These are phyloP conservation scores for Ailurus styani DNA, from an alignment of 2,113 vertebrate species.

Conservation along the genomic window DNA sequence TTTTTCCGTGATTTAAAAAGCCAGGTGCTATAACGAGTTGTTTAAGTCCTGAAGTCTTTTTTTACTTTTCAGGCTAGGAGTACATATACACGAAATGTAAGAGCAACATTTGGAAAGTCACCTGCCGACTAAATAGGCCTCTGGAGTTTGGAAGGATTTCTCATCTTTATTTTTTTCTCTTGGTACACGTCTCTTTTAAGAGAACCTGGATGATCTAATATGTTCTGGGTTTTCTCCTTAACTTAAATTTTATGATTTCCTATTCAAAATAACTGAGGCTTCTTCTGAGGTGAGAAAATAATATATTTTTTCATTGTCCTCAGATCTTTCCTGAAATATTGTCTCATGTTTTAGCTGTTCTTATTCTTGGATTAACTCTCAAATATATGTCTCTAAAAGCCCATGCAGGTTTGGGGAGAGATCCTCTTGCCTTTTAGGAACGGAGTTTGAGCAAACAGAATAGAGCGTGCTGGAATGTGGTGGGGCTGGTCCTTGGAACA, in stretches of 20 bases:
- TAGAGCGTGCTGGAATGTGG: neutral
- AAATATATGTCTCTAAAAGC: neutral
- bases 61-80: neutral
- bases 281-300: neutral
- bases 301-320: neutral
- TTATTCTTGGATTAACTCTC: neutral
- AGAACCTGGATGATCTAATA: neutral
- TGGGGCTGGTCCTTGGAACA: neutral
- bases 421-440: neutral
- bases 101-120: neutral
- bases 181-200: neutral
- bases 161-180: neutral
- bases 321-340: neutral
- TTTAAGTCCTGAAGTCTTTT: neutral
- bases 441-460: neutral
- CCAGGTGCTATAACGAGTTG: neutral
- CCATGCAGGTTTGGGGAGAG: neutral
- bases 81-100: neutral
- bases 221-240: neutral
- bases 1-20: neutral
- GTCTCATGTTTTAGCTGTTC: neutral
- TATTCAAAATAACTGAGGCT: neutral
- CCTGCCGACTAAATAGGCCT: neutral
- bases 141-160: neutral
- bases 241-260: neutral